These are phyloP conservation scores for Cremastobaeus sp. DNA, from an alignment of 2,888 invertebrate genomes.

Conservation along the genomic window DNA sequence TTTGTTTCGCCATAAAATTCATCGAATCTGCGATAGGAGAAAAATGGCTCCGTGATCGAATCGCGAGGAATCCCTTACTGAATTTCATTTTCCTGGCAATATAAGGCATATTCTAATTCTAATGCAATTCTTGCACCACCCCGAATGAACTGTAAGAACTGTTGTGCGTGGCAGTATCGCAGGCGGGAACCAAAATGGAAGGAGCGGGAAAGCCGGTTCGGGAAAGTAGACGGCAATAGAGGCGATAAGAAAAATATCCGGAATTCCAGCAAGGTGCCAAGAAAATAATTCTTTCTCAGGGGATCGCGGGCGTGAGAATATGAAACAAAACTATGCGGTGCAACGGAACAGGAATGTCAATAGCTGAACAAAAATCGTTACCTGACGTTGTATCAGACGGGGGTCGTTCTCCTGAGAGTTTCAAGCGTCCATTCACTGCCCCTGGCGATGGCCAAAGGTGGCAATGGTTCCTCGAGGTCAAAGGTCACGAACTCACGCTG, in stretches of 20 bases:
- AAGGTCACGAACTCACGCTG: constrained; percentile 85
- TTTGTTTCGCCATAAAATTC: neutral
- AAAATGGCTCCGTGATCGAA: constrained; percentile 6
- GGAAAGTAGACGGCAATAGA: neutral
- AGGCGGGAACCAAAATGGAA: neutral
- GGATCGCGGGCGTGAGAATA: constrained; percentile 25
- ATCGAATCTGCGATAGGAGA: constrained; percentile 4
- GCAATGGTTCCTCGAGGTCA: constrained; percentile 82
- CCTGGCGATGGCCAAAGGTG: constrained; percentile 75
- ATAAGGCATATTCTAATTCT: constrained; percentile 19
- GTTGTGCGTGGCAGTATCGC: neutral
- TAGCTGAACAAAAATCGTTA: constrained; percentile 59
- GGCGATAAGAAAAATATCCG: constrained; percentile 3
- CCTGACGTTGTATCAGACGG: constrained; percentile 75
- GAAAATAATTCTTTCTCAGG: constrained; percentile 34
- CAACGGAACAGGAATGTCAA: constrained; percentile 27
- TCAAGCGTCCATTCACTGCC: constrained; percentile 79
- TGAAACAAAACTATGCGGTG: constrained; percentile 43
- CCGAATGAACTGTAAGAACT: neutral
- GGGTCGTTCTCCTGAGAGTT: constrained; percentile 77
- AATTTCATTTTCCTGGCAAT: constrained; percentile 1
- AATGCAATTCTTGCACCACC: constrained; percentile 17
- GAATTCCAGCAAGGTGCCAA: constrained; percentile 25
- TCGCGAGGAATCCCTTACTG: neutral
- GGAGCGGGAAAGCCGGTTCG: neutral